A percentile compares a stretch with the other conserved stretches of the same genome.
These are phyloP conservation scores for Machaerirhynchus nigripectus DNA, from an alignment of 2,113 vertebrate genomes.

Conservation along the genomic window DNA sequence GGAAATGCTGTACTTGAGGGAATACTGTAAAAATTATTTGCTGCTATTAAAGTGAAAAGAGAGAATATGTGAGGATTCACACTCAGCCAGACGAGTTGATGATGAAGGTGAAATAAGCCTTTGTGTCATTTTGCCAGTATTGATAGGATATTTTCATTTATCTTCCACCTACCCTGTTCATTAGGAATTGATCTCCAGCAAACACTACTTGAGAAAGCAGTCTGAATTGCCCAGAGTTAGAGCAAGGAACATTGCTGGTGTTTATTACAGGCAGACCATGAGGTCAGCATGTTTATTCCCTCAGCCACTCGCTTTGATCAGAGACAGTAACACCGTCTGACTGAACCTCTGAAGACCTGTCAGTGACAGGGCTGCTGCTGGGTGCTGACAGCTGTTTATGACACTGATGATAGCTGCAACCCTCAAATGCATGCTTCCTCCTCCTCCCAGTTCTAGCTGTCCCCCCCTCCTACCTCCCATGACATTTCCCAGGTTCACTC, in stretches of 20 bases:
- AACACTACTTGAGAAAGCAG: background rate
- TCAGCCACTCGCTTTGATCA: background rate
- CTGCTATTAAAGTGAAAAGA: background rate
- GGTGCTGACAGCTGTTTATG: background rate
- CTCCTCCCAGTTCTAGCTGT: background rate
- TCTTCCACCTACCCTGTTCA: background rate
- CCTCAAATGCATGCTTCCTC: background rate
- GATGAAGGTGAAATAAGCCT: background rate
- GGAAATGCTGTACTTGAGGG: background rate
- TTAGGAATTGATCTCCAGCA: conserved; percentile 13
- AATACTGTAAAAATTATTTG: background rate
- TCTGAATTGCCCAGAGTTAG: background rate
- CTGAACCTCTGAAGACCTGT: background rate
- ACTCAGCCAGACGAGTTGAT: background rate
- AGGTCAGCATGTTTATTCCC: background rate
- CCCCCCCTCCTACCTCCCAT: background rate
- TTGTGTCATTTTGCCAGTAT: background rate
- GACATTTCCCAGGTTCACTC: background rate
- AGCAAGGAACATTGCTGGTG: background rate
- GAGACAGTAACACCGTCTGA: background rate
- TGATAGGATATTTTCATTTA: background rate
- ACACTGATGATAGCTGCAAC: background rate
- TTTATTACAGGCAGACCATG: background rate
- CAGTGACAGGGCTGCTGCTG: background rate
- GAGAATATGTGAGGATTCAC: background rate